Conservation (phyloP, 2,113 vertebrate species). For the Himantopus leucocephalus region DNA sequence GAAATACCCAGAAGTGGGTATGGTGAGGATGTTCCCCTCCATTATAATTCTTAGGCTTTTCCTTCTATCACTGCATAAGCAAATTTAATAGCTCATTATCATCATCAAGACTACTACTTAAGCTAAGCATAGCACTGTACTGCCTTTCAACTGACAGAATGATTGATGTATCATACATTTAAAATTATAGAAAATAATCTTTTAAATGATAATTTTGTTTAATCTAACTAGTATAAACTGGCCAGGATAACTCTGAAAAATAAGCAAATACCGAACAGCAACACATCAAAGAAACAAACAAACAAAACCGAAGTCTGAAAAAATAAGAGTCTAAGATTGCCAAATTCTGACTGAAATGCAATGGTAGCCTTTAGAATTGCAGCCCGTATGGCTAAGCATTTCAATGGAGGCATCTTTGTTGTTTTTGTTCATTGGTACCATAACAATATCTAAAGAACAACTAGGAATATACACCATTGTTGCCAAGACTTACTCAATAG, state of each 20-base stretch:
- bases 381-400: neutral
- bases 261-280: neutral
- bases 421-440: neutral
- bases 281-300: neutral
- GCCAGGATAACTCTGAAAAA: neutral
- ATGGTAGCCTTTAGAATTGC: neutral
- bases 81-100: slow-evolving; percentile 17
- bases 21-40: neutral
- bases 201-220: neutral
- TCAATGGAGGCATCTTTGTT: neutral
- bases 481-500: neutral
- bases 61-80: neutral
- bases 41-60: neutral
- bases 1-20: neutral
- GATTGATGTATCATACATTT: neutral
- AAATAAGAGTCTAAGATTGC: neutral
- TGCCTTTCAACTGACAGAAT: slow-evolving; percentile 17
- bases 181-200: slow-evolving; percentile 37
- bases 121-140: neutral
- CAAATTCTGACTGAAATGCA: neutral
- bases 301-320: neutral
- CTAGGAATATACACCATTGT: neutral
- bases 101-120: neutral
- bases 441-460: neutral
- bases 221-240: neutral